Evolutionary conservation across 2,888 invertebrate species (phyloP), one percentile per base, ranked within the genome.

Genomic region (Macrophya alboannulata): DNA sequence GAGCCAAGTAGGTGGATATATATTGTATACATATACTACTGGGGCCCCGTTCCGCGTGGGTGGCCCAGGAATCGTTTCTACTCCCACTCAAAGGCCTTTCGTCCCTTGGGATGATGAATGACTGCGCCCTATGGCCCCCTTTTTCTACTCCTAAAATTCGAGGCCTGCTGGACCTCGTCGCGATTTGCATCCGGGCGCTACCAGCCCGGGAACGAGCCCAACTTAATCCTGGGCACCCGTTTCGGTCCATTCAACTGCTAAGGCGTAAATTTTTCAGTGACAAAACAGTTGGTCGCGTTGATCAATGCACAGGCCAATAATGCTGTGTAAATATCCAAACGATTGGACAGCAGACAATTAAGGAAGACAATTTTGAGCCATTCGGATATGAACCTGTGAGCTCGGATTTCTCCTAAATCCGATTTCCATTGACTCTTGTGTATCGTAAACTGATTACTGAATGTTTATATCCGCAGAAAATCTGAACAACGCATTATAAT

Each of bases 21-120:
- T 68, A 74, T 74, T 6, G n/a, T 51, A 62, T 17, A 81, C 40
- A 43, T 62, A 81, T 9, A 81, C 43, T 59, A 40, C 59, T 37
- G 71, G 71, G 45, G 48, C 83, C 83, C 88, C 89, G 88, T 87
- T 87, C 91, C 86, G 90, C 91, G 92, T 92, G 92, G 92, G 92
- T 92, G 93, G 92, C 89, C 92, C 43, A 68, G 83, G 83, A 65
- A 83, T 83, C 71, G 83, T 8, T 71, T 5, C 48, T 37, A 83
- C 83, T 83, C 83, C 71, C 37, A 71, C 83, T 81, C 83, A 68
- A 68, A 68, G 83, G 83, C 59, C 82, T 85, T 71, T 83, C 71
- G 79, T 85, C 85, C 81, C 79, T 86, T 85, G 87, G 87, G 89
- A 90, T 91, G 91, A 91, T 90, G 91, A 92, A 92, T 90, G 90